These are phyloP conservation scores for Eretmochelys imbricata DNA, from an alignment of 2,113 vertebrate species.

Conservation along the genomic window DNA sequence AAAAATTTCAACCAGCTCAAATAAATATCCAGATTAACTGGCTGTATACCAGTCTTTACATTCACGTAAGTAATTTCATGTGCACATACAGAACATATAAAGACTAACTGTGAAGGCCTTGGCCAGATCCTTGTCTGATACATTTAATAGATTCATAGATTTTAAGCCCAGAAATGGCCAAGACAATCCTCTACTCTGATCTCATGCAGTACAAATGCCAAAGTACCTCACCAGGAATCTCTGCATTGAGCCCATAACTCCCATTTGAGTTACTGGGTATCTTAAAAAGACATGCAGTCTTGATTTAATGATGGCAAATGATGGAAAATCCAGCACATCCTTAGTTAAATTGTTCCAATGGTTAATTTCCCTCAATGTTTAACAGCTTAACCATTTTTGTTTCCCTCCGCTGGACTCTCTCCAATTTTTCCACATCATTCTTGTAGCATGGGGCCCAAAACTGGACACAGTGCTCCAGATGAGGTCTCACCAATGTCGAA, in stretches of 20 bases:
- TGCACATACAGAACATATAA: neutral
- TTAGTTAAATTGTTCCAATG: neutral
- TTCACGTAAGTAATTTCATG: neutral
- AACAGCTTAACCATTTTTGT: too few species aligned
- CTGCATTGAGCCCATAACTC: neutral
- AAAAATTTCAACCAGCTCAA: neutral
- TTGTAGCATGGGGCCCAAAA: too few species aligned
- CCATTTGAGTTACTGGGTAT: rapidly evolving
- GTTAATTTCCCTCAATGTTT: rapidly evolving
- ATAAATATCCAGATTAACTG: neutral
- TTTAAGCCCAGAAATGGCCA: neutral
- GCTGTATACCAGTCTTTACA: neutral
- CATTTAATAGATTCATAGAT: neutral
- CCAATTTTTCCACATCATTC: too few species aligned
- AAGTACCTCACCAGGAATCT: neutral
- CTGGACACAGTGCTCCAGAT: too few species aligned
- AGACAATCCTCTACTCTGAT: neutral
- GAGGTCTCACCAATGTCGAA: too few species aligned
- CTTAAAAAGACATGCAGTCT: neutral
- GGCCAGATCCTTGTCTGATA: neutral
- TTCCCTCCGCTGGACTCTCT: too few species aligned
- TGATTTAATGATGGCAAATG: neutral
- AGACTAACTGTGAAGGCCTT: neutral
- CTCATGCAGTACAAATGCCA: neutral
- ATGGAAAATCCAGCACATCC: neutral